Evolutionary conservation across 1,140 invertebrate species (phyloP), one percentile per base, ranked within the genome.

Genomic region (Pachyrhynchus sulphureomaculatus): DNA sequence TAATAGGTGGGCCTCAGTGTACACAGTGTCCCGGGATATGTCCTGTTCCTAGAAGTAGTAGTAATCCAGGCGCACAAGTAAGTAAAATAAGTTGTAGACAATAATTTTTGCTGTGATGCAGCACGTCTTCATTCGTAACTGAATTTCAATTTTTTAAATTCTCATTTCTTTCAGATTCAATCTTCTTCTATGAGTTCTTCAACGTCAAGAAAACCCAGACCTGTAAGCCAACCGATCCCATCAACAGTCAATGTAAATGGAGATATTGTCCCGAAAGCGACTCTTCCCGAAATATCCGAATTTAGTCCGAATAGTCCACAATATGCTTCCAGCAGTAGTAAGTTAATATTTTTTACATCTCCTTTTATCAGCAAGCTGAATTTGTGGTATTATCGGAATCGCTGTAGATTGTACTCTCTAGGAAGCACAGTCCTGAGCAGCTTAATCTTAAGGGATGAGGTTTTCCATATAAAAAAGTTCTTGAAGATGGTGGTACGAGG

Each of bases 241-340:
- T 68, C 68, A 33, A 66, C 42, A 21, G 42, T 74, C 32, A 44
- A 66, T 33, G 58, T 69, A 18, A 70, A 72, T 56, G 72, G 66
- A 2, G 69, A 74, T 49, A 64, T 64, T 57, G 63, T 67, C 33
- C 53, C 70, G 6, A 75, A 73, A 45, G 60, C 68, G 36, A 66
- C 68, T 20, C 68, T 82, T 39, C 79, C 80, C 24, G 77, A 80
- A 67, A 82, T 82, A 59, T 81, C 79, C 4, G 81, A 82, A 74
- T 80, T 80, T 66, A 78, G 74, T 20, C 75, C 78, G 34, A 75
- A 78, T 48, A 70, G 67, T 36, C 72, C 65, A 10, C 81, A 84
- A 66, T 85, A 84, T 71, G 83, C 84, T 42, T 86, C 85, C 23
- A 86, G 84, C 64, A 84, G 82, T 68, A 81, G 85, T 86, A 67